These are phyloP conservation scores for Reticulitermes speratus DNA, from an alignment of 1,140 invertebrate genomes.

Conservation along the genomic window DNA sequence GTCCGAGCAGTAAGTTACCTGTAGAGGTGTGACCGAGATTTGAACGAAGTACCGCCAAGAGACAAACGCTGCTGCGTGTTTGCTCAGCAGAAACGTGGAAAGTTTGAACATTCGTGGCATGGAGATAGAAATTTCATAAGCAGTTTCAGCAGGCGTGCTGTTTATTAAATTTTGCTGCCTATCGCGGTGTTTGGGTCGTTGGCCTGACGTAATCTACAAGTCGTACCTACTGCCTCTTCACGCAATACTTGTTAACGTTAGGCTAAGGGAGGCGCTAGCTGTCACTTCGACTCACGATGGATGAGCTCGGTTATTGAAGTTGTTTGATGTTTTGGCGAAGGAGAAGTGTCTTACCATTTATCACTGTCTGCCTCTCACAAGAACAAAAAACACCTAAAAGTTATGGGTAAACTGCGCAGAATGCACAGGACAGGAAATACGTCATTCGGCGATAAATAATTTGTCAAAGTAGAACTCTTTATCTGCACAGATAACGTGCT, in stretches of 20 bases:
- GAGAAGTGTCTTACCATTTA: constrained; percentile 1
- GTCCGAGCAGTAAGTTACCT: no score
- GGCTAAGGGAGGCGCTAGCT: neutral
- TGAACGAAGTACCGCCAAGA: no score
- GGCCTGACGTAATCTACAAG: neutral
- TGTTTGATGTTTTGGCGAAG: constrained; percentile 6
- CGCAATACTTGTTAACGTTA: neutral
- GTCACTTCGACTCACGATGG: neutral
- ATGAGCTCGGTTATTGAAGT: constrained; percentile 15
- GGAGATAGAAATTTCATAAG: no score
- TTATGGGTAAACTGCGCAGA: neutral
- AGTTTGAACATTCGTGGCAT: no score
- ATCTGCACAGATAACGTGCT: neutral
- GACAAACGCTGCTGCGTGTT: no score
- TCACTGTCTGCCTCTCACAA: neutral
- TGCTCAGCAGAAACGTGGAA: no score
- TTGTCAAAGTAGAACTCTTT: neutral
- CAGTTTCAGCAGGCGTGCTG: neutral
- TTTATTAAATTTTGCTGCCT: neutral
- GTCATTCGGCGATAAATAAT: neutral
- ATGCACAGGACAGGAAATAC: neutral
- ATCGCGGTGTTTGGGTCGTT: neutral
- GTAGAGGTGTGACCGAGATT: no score
- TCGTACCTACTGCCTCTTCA: neutral
- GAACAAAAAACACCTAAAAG: neutral